These are phyloP conservation scores for Apostichopus parvimensis DNA, from an alignment of 35 echinoderm and acorn worm genomes.

Conservation along the genomic window DNA sequence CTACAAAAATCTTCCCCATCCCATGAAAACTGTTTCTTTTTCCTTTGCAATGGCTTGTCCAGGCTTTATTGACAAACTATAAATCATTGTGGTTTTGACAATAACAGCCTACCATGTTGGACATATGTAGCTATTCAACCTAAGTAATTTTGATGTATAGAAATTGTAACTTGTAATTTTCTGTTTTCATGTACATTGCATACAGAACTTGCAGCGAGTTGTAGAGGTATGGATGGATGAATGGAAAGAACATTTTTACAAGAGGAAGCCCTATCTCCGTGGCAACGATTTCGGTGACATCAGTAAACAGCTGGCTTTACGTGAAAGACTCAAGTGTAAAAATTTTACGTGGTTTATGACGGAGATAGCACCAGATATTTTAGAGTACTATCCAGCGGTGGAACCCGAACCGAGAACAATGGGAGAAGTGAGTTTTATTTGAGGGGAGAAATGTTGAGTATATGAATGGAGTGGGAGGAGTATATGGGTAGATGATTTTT, in stretches of 20 bases:
- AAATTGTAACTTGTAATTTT: no score
- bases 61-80: no score
- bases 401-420: conserved; percentile 80
- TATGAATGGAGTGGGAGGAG: background rate
- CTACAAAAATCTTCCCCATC: no score
- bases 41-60: no score
- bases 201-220: conserved; percentile 91
- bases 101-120: no score
- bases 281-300: conserved; percentile 86
- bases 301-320: conserved; percentile 84
- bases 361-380: conserved; percentile 92
- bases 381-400: conserved; percentile 93
- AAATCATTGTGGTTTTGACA: no score
- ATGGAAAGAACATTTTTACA: conserved; percentile 92
- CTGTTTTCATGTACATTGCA: no score
- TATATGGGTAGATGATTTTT: no score
- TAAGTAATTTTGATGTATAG: no score
- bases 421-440: conserved; percentile 66
- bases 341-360: conserved; percentile 98
- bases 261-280: conserved; percentile 72
- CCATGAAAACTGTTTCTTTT: no score
- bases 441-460: background rate
- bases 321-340: conserved; percentile 82
- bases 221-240: conserved; percentile 98
- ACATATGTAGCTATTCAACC: no score